Conservation (phyloP, 2,113 vertebrate genomes). For the Nycticebus coucang region DNA sequence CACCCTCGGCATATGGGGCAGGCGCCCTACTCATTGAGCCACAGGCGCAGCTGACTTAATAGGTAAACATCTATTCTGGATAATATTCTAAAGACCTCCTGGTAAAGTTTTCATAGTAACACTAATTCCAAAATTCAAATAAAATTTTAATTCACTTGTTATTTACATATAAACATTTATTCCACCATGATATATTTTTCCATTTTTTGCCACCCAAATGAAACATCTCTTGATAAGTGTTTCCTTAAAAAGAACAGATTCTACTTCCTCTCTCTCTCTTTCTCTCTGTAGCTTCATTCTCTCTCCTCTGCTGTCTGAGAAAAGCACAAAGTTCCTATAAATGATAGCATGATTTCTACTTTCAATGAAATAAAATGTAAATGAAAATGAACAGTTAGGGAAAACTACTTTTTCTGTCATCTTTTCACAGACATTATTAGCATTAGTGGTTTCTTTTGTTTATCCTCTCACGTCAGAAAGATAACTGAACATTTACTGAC, state of each 20-base stretch:
- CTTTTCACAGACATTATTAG: constrained; percentile 31
- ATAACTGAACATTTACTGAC: constrained; percentile 31
- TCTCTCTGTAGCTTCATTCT: neutral
- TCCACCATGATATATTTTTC: neutral
- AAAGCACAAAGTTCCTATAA: neutral
- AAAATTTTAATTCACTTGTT: neutral
- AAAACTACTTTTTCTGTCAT: constrained; percentile 35
- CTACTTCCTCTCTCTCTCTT: accelerated
- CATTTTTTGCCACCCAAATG: neutral
- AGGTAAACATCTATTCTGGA: neutral
- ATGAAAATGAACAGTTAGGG: constrained; percentile 26
- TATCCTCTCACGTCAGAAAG: constrained; percentile 38
- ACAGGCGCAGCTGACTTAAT: too few relatives aligned
- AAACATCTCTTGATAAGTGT: neutral
- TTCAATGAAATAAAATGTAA: neutral
- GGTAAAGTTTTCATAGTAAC: neutral
- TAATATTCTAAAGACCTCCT: neutral
- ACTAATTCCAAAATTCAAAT: neutral
- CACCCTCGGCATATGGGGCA: too few relatives aligned
- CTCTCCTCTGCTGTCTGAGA: neutral
- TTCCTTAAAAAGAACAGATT: neutral
- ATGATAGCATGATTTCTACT: neutral
- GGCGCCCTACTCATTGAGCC: too few relatives aligned
- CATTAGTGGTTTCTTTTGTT: constrained; percentile 10
- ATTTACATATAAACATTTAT: neutral